Base-by-base conservation (phyloP, 1,140 invertebrate genomes). In the Drosophila kurseongensis region DNA sequence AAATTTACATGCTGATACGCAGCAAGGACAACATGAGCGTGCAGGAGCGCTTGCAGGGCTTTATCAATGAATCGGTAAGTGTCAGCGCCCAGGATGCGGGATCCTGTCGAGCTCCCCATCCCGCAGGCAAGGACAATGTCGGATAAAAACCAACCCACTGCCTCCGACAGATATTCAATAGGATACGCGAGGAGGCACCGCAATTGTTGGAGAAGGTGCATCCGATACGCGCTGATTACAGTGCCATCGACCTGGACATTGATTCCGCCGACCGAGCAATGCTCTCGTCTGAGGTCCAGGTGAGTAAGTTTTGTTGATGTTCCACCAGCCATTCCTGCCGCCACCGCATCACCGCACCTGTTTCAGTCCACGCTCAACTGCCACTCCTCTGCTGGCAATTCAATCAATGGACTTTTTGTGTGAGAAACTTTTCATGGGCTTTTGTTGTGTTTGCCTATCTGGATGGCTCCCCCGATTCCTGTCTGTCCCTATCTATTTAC, bases 151-250 rank as follows among this genome's bases (percentile, higher is more conserved):
- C 29, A 36, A 9, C 40, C 23, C 35, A 38, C 40, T 58, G 9
- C 61, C 38, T 52, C 18, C 72, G 50, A 78, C 91, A 97, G 96
- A 93, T 97, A 8, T 97, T 97, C 88, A 94, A 96, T 61, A 93
- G 91, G 58, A 83, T 97, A 4, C 94, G 94, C 71, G 93, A 93
- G 18, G 92, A 94, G 36, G 92, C 93, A 13, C 94, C 94, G 0
- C 93, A 95, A 54, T 81, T 94, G 50, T 95, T 97, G 61, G 92
- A 95, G 18, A 98, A 98, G 90, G 91, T 99, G 5, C 93, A 95
- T 42, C 94, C 97, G 0, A 93, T 99, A 10, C 93, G 94, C 23
- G 98, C 98, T 14, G 98, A 99, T 93, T 95, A 99, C 7, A 94
- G 96, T 50, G 93, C 95, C 65, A 95, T 96, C 10, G 95, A 96